Base-by-base conservation (phyloP, 2,113 vertebrate genomes). In the Leptobrachium leishanense region DNA sequence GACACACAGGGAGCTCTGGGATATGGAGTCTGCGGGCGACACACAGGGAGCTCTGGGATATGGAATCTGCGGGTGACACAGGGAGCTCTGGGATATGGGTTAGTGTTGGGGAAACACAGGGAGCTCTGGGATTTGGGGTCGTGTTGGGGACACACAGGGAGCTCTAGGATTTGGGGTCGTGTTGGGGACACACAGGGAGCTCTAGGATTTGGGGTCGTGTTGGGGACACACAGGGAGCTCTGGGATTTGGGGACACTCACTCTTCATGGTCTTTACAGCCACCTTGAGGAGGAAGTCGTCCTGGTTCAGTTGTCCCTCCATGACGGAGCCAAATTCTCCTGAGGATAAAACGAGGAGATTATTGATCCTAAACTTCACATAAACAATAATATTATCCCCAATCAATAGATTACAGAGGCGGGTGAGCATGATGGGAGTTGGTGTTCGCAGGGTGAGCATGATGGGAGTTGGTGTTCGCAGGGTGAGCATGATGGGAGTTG, bases 221-320 rank as follows among this genome's bases (percentile, higher is more conserved):
- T 10, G 3, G 55, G 6, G 55, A 13, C 10, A 20, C 44, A 65
- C n/a, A 50, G 31, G 43, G 55, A 15, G 55, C 55, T 59, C 3
- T 59, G 13, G 10, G 9, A 15, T 2, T 1, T 13, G 6, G 2
- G 13, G 20, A 44, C 5, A 93, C 95, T 95, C 84, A 97, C 96
- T 97, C 84, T 97, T 97, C 96, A 97, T 97, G 0, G 96, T 97
- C 88, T 97, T 97, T 43, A 97, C 95, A 0, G 96, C 96, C 39
- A 97, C 96, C 84, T 96, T 95, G 82, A 95, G 94, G 77, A 91
- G 82, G 2, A 91, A 90, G 41, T 96, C 94, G 9, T 96, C 96
- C 83, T 96, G 96, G 82, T 92, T 94, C 62, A 97, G 90, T 57
- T 93, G 91, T 0, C 96, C 96, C 57, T 96, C 95, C 95, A 97